Evolutionary conservation across 2,113 vertebrate genomes (phyloP), one percentile per base, ranked within the genome.

Genomic region (Macrotis lagotis): DNA sequence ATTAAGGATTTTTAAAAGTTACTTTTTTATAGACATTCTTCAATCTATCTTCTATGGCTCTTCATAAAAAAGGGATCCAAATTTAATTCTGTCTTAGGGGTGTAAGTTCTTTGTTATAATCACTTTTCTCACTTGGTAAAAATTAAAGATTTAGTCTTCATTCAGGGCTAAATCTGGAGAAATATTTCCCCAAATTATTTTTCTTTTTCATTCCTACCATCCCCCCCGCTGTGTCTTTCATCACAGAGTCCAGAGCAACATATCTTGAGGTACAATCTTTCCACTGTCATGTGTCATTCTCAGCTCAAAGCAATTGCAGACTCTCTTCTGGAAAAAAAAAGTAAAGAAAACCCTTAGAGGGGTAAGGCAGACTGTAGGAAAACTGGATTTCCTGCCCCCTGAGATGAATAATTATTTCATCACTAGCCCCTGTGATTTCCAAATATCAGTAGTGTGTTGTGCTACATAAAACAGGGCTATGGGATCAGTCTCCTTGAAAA

Each of bases 31-130:
- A 94, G 94, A 89, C 95, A 91, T 97, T 95, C 91, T 97, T 95
- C 59, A 94, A 95, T 93, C 92, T 90, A 48, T 92, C 89, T 59
- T 93, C 91, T 95, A 7, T 88, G 96, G 89, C 93, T 93, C 52
- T 92, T 89, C 91, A 59, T 51, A 95, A 96, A 94, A 95, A 97
- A 97, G 88, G 88, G 92, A 96, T 94, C 96, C 97, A 7, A 96
- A 96, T 97, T 97, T 97, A 95, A 96, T 97, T 95, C 92, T 97
- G 95, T 97, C 96, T 97, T 96, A 55, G 95, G 96, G 96, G 96
- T 37, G 92, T 90, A 92, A 94, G 25, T 91, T 95, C 94, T 97
- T 97, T 98, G 95, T 96, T 94, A 96, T 44, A 95, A 96, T 97
- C 52, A 92, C 94, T 97, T 97, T 96, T 95, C 96, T 96, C 96